Percentiles rank a stretch among this genome's conserved stretches.
These are phyloP conservation scores for Macroglossus sobrinus DNA, from an alignment of 2,113 vertebrate species.

Conservation along the genomic window DNA sequence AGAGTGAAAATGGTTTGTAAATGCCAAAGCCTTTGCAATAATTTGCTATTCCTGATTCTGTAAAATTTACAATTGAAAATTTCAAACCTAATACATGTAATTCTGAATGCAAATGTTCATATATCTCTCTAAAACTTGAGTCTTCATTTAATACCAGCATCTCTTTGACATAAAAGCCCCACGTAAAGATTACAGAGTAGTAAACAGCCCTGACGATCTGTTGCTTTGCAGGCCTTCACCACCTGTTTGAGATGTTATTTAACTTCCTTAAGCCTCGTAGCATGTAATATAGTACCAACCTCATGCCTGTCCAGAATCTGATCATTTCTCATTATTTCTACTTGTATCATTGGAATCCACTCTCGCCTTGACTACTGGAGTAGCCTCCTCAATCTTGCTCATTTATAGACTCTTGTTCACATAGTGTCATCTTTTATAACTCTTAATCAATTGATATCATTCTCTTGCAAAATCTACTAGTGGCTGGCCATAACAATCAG, in stretches of 20 bases:
- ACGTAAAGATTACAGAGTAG: neutral
- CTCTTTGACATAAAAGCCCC: neutral
- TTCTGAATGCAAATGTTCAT: neutral
- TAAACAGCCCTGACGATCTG: neutral
- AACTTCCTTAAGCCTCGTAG: neutral
- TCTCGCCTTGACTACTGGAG: neutral
- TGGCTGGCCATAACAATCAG: neutral
- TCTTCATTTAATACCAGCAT: neutral
- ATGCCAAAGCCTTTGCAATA: neutral
- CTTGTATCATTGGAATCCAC: neutral
- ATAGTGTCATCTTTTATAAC: neutral
- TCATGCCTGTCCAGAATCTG: neutral
- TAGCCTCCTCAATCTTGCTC: rapidly evolving
- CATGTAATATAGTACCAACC: neutral
- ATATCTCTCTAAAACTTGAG: neutral
- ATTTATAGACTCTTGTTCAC: neutral
- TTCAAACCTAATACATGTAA: neutral
- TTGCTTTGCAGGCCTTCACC: neutral
- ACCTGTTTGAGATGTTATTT: neutral
- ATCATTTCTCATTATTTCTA: neutral
- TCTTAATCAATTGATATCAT: neutral
- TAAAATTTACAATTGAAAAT: neutral
- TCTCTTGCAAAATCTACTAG: neutral
- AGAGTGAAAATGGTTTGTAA: neutral
- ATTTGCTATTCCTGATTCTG: neutral